Conservation (phyloP, 1,140 invertebrate genomes). For the Ceratina japonica region DNA sequence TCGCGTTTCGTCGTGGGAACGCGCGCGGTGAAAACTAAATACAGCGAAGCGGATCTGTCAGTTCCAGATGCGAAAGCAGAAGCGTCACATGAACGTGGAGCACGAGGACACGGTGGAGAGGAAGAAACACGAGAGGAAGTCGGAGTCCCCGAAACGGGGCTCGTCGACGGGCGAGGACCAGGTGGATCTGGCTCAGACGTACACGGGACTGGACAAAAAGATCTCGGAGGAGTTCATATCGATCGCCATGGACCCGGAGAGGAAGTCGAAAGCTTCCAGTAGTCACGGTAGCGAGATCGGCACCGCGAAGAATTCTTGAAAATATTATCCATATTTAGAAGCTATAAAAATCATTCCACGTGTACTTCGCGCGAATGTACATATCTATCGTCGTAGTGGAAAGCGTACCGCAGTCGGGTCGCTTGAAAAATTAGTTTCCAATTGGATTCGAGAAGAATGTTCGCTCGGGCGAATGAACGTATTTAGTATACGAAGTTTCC, state of each 20-base stretch:
- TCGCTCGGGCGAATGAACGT: too few relatives aligned
- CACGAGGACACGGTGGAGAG: conserved; percentile 65
- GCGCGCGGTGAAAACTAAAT: background rate
- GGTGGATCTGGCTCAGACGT: conserved; percentile 79
- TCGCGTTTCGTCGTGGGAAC: background rate
- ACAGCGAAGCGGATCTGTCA: background rate
- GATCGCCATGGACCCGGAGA: conserved; percentile 79
- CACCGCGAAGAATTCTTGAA: conserved; percentile 51
- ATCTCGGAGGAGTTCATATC: conserved; percentile 82
- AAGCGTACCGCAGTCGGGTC: too few relatives aligned
- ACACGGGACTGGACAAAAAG: conserved; percentile 81
- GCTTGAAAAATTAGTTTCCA: too few relatives aligned
- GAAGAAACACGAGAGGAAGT: conserved; percentile 66
- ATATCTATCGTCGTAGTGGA: background rate
- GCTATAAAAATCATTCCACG: background rate
- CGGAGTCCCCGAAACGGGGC: conserved; percentile 66
- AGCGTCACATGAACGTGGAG: conserved; percentile 63
- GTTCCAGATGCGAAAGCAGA: conserved; percentile 66
- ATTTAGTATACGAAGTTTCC: too few relatives aligned
- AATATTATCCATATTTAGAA: background rate
- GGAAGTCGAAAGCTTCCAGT: conserved; percentile 75
- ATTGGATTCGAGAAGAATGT: too few relatives aligned
- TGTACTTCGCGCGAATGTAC: background rate
- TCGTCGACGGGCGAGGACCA: conserved; percentile 73
- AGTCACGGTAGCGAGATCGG: conserved; percentile 74